phyloP scores from a whole-genome alignment of 2,888 invertebrate genomes.

The Folsomia manolachei region DNA sequence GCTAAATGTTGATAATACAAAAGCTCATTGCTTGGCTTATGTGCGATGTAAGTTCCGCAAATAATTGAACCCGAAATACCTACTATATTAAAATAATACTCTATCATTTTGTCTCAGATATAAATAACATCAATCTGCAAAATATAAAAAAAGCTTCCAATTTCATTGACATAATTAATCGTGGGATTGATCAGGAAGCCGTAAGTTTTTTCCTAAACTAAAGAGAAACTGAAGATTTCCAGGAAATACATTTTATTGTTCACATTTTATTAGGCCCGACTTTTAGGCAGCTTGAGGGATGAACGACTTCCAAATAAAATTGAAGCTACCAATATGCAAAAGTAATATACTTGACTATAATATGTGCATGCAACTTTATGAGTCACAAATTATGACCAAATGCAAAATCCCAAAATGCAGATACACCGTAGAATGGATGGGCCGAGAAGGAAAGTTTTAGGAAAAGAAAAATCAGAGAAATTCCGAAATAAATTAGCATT shows the following conservation, averaged over 20 bases:
- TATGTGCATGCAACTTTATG: too few species aligned
- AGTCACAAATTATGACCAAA: too few species aligned
- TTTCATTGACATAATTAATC: slow-evolving; percentile 89
- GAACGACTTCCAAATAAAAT: slow-evolving; percentile 84
- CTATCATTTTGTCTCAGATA: too few species aligned
- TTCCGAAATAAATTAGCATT: too few species aligned
- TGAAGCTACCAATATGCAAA: slow-evolving; percentile 81
- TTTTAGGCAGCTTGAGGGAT: slow-evolving; percentile 81
- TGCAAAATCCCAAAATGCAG: slow-evolving; percentile 53
- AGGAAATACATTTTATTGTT: too few species aligned
- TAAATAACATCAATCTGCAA: slow-evolving; percentile 94
- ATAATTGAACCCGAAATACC: too few species aligned
- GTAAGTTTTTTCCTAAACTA: too few species aligned
- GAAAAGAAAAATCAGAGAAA: too few species aligned
- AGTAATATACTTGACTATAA: slow-evolving; percentile 63
- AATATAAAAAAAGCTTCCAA: slow-evolving; percentile 90
- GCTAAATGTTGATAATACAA: slow-evolving; percentile 86
- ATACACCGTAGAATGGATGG: slow-evolving; percentile 95
- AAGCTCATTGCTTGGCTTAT: slow-evolving; percentile 93
- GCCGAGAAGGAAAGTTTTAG: slow-evolving; percentile 94
- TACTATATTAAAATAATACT: too few species aligned
- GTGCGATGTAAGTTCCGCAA: slow-evolving; percentile 63
- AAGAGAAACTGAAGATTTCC: too few species aligned
- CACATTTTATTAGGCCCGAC: too few species aligned
- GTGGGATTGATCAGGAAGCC: slow-evolving; percentile 90